These are phyloP conservation scores for Caenorhabditis zanzibari DNA, from an alignment of 2,888 invertebrate genomes.

Conservation along the genomic window DNA sequence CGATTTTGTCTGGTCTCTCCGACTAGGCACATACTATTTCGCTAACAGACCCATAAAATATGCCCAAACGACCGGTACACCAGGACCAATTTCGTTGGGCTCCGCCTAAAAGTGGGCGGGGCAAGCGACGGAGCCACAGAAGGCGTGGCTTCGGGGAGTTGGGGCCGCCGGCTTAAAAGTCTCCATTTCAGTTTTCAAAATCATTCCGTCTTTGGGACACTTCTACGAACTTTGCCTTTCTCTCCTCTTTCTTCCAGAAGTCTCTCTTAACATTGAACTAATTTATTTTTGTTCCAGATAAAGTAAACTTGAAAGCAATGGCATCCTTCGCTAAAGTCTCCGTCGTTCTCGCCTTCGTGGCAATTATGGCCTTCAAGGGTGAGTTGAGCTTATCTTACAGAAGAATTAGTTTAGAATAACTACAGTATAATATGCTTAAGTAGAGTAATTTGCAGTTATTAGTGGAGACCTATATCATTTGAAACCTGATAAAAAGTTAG, in stretches of 20 bases:
- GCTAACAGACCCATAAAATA: constrained; percentile 7
- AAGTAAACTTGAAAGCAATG: constrained; percentile 3
- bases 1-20: constrained; percentile 18
- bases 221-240: not conserved
- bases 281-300: not conserved
- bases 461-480: too few species aligned
- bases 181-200: constrained; percentile 1
- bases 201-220: not conserved
- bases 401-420: not conserved
- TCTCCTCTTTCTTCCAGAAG: too few species aligned
- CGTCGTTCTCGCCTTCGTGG: constrained; percentile 8
- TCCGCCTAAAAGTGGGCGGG: constrained; percentile 38
- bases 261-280: too few species aligned
- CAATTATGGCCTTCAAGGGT: constrained; percentile 19
- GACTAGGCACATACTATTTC: constrained; percentile 12
- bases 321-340: constrained; percentile 18
- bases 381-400: not conserved
- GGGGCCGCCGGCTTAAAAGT: not conserved
- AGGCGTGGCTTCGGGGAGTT: constrained; percentile 6
- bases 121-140: not conserved
- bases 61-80: constrained; percentile 52
- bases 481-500: too few species aligned
- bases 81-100: constrained; percentile 24
- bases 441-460: too few species aligned
- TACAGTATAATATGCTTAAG: too few species aligned